A percentile compares a stretch with the other conserved stretches of the same genome.
phyloP scores from a whole-genome alignment of 2,888 invertebrate species.

The Leptura quadrifasciata region DNA sequence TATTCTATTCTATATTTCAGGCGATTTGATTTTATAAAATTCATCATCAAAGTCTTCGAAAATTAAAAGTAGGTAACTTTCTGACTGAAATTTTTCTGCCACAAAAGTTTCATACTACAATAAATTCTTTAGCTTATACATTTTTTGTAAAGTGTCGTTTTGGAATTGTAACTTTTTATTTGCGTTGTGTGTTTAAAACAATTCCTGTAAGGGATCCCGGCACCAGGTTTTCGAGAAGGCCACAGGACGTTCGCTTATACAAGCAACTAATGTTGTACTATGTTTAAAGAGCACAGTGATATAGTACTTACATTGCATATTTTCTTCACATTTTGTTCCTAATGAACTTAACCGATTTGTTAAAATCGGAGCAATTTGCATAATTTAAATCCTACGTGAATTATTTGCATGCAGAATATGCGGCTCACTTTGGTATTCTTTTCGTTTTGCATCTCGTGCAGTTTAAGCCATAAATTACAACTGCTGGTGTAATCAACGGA shows the following conservation, averaged over 20 bases:
- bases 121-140: no score
- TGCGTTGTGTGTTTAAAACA: no score
- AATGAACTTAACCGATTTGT: slow-evolving; percentile 34
- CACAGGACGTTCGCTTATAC: no score
- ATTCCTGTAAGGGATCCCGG: background rate
- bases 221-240: background rate
- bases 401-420: slow-evolving; percentile 37
- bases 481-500: slow-evolving; percentile 42
- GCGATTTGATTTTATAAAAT: no score
- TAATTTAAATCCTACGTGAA: slow-evolving; percentile 48
- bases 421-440: slow-evolving; percentile 32
- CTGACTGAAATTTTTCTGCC: no score
- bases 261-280: background rate
- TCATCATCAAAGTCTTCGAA: no score
- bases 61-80: no score
- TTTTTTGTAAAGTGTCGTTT: no score
- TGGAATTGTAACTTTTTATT: no score
- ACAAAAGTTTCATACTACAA: no score
- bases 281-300: background rate
- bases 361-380: slow-evolving; percentile 44
- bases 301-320: background rate
- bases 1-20: no score
- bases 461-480: slow-evolving; percentile 45
- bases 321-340: background rate
- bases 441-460: slow-evolving; percentile 43